phyloP scores from a whole-genome alignment of 2,113 vertebrate species.

The Ammospiza nelsoni region DNA sequence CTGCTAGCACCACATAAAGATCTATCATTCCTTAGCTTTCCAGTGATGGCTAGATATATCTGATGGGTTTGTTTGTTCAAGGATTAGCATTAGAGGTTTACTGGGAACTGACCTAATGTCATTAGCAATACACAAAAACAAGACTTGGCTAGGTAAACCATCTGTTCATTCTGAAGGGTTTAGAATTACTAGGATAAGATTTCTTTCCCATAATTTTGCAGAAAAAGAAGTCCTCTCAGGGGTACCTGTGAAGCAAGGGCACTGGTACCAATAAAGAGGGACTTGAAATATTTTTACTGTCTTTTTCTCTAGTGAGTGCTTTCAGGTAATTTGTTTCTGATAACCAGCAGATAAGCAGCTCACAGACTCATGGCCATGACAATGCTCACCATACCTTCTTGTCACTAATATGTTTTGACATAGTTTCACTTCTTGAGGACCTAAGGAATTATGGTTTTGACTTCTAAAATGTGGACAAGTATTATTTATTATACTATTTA shows the following conservation, averaged over 20 bases:
- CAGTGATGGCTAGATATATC: not conserved
- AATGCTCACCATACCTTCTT: not conserved
- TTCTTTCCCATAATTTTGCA: not conserved
- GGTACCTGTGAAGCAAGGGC: not conserved
- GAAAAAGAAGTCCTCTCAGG: not conserved
- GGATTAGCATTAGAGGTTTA: slow-evolving; percentile 44
- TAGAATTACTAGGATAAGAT: not conserved
- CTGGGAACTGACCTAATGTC: slow-evolving; percentile 17
- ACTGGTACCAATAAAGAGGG: not conserved
- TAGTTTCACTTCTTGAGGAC: not conserved
- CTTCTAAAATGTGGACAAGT: not conserved
- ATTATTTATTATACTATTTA: not conserved
- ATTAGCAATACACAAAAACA: not conserved
- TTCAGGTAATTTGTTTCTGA: not conserved
- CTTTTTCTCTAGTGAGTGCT: not conserved
- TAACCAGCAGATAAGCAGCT: not conserved
- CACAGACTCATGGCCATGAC: not conserved
- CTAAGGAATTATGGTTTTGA: not conserved
- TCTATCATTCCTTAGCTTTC: not conserved
- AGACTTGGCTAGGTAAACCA: slow-evolving; percentile 16
- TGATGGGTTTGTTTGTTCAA: slow-evolving; percentile 44
- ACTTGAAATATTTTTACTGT: not conserved
- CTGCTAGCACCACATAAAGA: not conserved
- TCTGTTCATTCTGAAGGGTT: slow-evolving; percentile 23
- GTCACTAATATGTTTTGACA: not conserved